Evolutionary conservation across 2,797 vertebrate genomes (phyloP), one percentile per base, ranked within the genome.

Genomic region (Malacoraja senta): DNA sequence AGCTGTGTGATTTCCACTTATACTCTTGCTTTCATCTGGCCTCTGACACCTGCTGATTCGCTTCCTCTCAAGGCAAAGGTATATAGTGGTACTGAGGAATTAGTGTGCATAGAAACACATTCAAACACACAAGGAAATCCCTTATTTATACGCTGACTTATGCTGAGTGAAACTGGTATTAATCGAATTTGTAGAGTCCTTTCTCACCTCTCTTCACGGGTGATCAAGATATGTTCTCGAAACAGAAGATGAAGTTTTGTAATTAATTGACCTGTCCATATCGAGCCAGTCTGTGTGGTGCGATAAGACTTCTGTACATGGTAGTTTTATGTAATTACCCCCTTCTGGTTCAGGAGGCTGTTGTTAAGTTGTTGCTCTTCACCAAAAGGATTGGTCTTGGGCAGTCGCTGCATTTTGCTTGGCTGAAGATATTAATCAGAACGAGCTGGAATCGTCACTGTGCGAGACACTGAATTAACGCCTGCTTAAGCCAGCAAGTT

Each of bases 1-100:
- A 88, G 84, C 84, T 88, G 63, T 88, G 84, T 88, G 65, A 65
- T 35, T 88, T 88, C 35, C 21, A 29, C n/a, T 19, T 88, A n/a
- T 68, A n/a, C 65, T 35, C 29, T 65, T 88, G 84, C 38, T 88
- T 35, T 88, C 84, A 68, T 32, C 61, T 88, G 84, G 61, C 17
- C n/a, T 68, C n/a, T 88, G 84, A 35, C 61, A 35, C 84, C 84
- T 88, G 58, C 83, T 61, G 84, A 17, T 32, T 88, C 35, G 61
- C 63, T 88, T 68, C 13, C 8, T 68, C 84, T 68, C 63, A 88
- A n/a, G 84, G 61, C 84, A 65, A 88, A 65, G 84, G 84, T 88
- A 88, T 88, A 88, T 88, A 88, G 84, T 88, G 84, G 84, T 88
- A 88, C 63, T 88, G 84, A 88, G 84, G n/a, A 65, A 32, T 68